Conservation (phyloP, 2,888 invertebrate species). For the Podotricha telesiphe region DNA sequence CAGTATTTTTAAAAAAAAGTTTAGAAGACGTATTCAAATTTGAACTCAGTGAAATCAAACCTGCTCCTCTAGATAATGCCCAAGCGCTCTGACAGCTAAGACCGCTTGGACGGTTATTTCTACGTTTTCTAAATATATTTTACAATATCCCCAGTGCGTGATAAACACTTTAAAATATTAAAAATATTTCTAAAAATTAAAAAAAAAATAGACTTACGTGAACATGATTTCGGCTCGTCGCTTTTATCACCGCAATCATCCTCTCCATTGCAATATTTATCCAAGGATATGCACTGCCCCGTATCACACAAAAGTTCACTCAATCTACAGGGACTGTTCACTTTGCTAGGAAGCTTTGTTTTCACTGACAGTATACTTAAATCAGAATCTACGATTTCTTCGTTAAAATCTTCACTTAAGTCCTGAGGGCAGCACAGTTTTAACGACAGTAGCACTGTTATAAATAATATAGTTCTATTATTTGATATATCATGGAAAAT, state of each 20-base stretch:
- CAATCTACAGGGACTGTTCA: slow-evolving; percentile 75
- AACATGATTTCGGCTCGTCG: slow-evolving; percentile 89
- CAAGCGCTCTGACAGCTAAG: too few species aligned
- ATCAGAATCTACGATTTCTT: slow-evolving; percentile 67
- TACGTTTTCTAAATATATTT: too few species aligned
- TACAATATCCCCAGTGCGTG: too few species aligned
- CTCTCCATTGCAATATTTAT: slow-evolving; percentile 90
- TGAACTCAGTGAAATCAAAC: too few species aligned
- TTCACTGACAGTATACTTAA: slow-evolving; percentile 62
- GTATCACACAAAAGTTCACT: slow-evolving; percentile 86
- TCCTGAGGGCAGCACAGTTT: slow-evolving; percentile 78
- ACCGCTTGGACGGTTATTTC: too few species aligned
- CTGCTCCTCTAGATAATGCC: too few species aligned
- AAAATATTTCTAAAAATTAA: too few species aligned
- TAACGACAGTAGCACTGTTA: slow-evolving; percentile 71
- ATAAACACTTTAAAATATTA: too few species aligned
- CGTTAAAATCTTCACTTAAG: slow-evolving; percentile 74
- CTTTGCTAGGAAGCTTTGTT: slow-evolving; percentile 63
- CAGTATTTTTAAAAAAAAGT: too few species aligned
- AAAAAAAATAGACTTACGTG: slow-evolving; percentile 85
- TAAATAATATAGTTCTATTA: slow-evolving; percentile 73
- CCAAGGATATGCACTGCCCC: slow-evolving; percentile 88
- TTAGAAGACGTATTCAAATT: too few species aligned
- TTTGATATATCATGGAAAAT: slow-evolving; percentile 63
- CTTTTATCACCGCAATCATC: slow-evolving; percentile 91